Evolutionary conservation across 2,888 invertebrate genomes (phyloP), one percentile per base, ranked within the genome.

Genomic region (Cinara cedri): DNA sequence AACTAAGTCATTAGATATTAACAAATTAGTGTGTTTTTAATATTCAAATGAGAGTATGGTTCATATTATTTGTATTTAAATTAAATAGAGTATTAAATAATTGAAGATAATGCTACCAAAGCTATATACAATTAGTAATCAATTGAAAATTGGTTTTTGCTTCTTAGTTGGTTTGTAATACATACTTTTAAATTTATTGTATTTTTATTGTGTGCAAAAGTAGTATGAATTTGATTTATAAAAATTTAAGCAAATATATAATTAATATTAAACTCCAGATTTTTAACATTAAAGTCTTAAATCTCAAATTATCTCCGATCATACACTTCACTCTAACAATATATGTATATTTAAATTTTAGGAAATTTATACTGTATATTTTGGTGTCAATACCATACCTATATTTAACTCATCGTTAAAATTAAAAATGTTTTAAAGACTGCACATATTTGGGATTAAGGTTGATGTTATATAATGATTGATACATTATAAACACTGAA

Each of bases 1-100:
- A 63, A 74, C 74, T 63, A 74, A 74, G 74, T 74, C 74, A 74
- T 74, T 74, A 74, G 74, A 6, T 0, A 54, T 54, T 74, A 74
- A 54, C 16, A 74, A 74, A 74, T 54, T 65, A 44, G 63, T 6
- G 13, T 54, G 19, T 51, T 19, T 4, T 34, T 65, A 42, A 19
- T 51, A 51, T 49, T 51, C 9, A 72, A 54, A 54, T 24, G n/a
- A 21, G n/a, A 44, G 14, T 51, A 51, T 21, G 34, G 34, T 26
- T 72, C n/a, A 13, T 51, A 62, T 72, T 60, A 3, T 26, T 62
- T 72, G 62, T 24, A 60, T 60, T 60, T n/a, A 49, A 72, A 62
- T 51, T 72, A 51, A n/a, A n/a, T n/a, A n/a, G n/a, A n/a, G 34
- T 72, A 57, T 44, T 1, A 70, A 42, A 70, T 42, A 42, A n/a